Conservation (phyloP, 2,797 vertebrate genomes). For the Helostoma temminkii region DNA sequence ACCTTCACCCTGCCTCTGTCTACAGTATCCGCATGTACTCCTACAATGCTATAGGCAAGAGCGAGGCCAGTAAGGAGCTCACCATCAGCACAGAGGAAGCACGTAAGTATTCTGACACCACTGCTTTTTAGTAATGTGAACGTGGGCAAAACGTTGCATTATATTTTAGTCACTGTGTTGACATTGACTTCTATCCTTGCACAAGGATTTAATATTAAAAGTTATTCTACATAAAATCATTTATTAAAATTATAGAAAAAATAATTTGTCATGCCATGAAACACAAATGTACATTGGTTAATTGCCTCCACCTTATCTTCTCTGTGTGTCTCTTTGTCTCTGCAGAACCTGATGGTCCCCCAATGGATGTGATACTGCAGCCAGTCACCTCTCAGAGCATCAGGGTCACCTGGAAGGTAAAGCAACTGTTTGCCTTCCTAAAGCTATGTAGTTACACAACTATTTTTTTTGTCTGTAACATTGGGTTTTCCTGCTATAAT, state of each 20-base stretch:
- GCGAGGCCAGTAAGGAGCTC: conserved; percentile 97
- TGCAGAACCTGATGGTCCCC: conserved; percentile 95
- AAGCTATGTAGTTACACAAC: not conserved
- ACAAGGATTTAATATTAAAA: conserved; percentile 19
- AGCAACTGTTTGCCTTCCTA: not conserved
- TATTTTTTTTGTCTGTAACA: not conserved
- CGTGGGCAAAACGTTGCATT: not conserved
- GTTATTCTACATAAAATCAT: conserved; percentile 2
- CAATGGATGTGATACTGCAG: conserved; percentile 95
- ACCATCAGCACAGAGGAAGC: conserved; percentile 98
- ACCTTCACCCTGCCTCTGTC: conserved; percentile 95
- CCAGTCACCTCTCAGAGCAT: conserved; percentile 98
- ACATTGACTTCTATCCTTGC: conserved; percentile 30
- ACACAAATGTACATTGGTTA: not conserved
- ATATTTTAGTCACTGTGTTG: not conserved
- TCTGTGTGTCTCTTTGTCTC: not conserved
- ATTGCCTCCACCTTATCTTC: not conserved
- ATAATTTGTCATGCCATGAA: too few relatives aligned
- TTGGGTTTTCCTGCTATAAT: not conserved
- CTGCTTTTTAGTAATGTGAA: too few relatives aligned
- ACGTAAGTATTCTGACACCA: conserved; percentile 80
- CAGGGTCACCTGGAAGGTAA: conserved; percentile 98
- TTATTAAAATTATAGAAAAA: too few relatives aligned
- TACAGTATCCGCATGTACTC: conserved; percentile 99
- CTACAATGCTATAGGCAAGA: conserved; percentile 96